Conservation (phyloP, 1,140 invertebrate genomes). For the Trichomalopsis sarcophagae region DNA sequence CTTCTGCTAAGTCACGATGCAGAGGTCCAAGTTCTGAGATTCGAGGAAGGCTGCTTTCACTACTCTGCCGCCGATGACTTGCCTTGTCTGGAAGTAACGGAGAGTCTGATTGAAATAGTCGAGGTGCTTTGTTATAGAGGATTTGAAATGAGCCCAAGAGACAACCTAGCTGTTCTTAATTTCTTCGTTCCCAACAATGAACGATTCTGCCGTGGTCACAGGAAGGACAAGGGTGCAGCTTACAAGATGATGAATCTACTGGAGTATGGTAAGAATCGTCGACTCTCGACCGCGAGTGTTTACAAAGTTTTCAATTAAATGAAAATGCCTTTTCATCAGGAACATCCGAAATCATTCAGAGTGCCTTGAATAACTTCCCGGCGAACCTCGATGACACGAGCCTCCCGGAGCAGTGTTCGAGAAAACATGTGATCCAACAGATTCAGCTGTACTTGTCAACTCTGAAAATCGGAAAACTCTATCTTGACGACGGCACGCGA, state of each 20-base stretch:
- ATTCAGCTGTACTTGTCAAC: not conserved
- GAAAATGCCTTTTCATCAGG: not conserved
- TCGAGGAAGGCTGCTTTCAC: not conserved
- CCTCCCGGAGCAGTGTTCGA: not conserved
- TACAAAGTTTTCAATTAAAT: too few species aligned
- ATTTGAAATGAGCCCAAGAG: not conserved
- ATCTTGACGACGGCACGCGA: not conserved
- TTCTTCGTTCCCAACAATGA: not conserved
- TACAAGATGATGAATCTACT: conserved; percentile 7
- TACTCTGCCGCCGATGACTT: not conserved
- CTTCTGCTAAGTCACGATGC: not conserved
- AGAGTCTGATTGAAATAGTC: not conserved
- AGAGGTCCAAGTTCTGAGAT: not conserved
- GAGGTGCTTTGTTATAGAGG: not conserved
- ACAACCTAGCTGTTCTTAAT: not conserved
- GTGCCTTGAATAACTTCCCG: not conserved
- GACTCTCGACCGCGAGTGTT: not conserved
- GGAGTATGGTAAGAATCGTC: not conserved
- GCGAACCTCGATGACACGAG: not conserved
- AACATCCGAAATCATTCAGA: not conserved
- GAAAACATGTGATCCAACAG: not conserved
- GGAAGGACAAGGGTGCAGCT: not conserved
- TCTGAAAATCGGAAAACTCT: not conserved
- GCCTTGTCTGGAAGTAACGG: not conserved
- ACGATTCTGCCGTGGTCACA: not conserved